These are phyloP conservation scores for Drosophila arawakana DNA, from an alignment of 1,140 invertebrate species.

Conservation along the genomic window DNA sequence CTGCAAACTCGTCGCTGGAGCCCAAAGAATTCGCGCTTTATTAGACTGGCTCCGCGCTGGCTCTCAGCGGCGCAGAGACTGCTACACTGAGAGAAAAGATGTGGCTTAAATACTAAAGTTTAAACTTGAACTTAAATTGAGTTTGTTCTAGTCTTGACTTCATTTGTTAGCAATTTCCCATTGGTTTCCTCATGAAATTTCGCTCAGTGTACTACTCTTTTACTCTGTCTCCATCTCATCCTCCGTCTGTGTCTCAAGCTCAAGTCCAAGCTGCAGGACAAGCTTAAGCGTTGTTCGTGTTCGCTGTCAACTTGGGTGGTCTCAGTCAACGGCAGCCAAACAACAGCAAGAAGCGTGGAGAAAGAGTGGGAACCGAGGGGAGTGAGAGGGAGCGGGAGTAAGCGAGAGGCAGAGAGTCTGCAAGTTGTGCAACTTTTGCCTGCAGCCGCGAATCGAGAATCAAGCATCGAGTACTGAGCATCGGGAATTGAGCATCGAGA, in stretches of 20 bases:
- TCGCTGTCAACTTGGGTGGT: constrained; percentile 84
- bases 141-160: too few species aligned
- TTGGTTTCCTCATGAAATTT: too few species aligned
- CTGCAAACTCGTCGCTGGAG: constrained; percentile 40
- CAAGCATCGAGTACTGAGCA: constrained; percentile 5
- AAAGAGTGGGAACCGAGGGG: constrained; percentile 8
- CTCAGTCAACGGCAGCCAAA: constrained; percentile 47
- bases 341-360: constrained; percentile 4
- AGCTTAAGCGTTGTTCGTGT: constrained; percentile 83
- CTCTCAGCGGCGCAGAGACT: constrained; percentile 20
- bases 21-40: constrained; percentile 40
- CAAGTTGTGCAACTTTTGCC: constrained; percentile 35
- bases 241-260: not conserved
- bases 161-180: too few species aligned
- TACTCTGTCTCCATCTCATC: not conserved
- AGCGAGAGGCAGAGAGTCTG: constrained; percentile 14
- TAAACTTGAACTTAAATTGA: too few species aligned
- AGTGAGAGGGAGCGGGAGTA: constrained; percentile 4
- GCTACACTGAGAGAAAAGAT: too few species aligned
- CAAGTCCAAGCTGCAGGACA: constrained; percentile 54
- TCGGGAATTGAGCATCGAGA: constrained; percentile 26
- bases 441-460: constrained; percentile 37
- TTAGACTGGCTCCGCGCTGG: constrained; percentile 47
- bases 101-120: too few species aligned
- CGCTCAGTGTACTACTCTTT: not conserved